Evolutionary conservation across 2,113 vertebrate species (phyloP), one percentile per base, ranked within the genome.

Genomic region (Phaetusa simplex): DNA sequence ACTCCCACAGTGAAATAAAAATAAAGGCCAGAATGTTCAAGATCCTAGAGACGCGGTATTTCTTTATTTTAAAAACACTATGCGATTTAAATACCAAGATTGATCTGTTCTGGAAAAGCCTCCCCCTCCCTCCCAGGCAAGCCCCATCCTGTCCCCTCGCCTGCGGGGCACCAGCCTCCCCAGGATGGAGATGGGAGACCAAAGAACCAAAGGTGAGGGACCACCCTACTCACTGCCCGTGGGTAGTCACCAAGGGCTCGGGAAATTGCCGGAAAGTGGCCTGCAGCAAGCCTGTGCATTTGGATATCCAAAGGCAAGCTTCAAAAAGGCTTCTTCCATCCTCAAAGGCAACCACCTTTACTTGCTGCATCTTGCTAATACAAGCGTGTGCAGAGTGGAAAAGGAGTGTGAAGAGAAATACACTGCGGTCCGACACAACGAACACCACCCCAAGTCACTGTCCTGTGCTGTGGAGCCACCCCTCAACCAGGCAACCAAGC

Each of bases 1-100:
- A 92, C 91, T 96, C 93, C 94, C 81, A 89, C 76, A 58, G 82
- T 12, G 58, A 88, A 96, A 92, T 79, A 94, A 97, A 97, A 96
- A 96, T 94, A 82, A 91, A 95, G 88, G 50, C 84, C 80, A 86
- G 83, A 87, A 92, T 19, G 58, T 84, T 93, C 50, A 78, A 47
- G 55, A 93, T 91, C 83, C 47, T 38, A 22, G 82, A 87, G 65
- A 89, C 59, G 36, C 21, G 43, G 76, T 59, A 88, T 89, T 89
- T 92, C 85, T 95, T 95, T 83, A 91, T 90, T 94, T 94, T 93
- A 85, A 93, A 94, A 94, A 76, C 27, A 53, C 58, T 72, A 65
- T 42, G 34, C 47, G 69, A 49, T 40, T 93, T 73, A 87, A 94
- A 66, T 67, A n/a, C 47, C 67, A 70, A 66, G 76, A 92, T 22